A percentile compares a stretch with the other conserved stretches of the same genome.
phyloP scores from a whole-genome alignment of 2,797 vertebrate genomes.

The Lutjanus campechanus region DNA sequence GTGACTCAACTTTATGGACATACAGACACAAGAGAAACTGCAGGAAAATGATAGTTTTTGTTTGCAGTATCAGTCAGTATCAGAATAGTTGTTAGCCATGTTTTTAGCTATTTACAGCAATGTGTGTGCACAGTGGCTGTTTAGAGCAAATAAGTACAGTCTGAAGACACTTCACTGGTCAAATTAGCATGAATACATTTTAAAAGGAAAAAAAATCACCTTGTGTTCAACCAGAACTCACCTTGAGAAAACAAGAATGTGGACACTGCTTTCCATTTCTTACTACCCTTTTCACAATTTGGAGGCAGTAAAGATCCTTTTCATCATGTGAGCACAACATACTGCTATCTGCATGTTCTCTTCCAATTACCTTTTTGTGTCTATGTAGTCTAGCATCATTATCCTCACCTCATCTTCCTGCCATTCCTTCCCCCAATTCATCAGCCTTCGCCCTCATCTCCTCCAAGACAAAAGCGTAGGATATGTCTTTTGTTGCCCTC shows the following conservation, averaged over 20 bases:
- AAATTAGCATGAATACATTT: not conserved
- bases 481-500: slow-evolving; percentile 52
- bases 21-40: not conserved
- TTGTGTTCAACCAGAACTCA: not conserved
- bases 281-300: not conserved
- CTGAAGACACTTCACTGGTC: not conserved
- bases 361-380: slow-evolving; percentile 10
- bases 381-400: slow-evolving; percentile 51
- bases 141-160: not conserved
- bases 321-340: not conserved
- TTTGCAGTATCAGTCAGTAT: not conserved
- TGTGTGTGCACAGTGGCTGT: not conserved
- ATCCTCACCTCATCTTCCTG: slow-evolving; percentile 45
- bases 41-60: not conserved
- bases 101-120: not conserved
- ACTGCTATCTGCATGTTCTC: not conserved
- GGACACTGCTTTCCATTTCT: not conserved
- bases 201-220: not conserved
- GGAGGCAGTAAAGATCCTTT: not conserved
- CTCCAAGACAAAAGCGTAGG: slow-evolving; percentile 17
- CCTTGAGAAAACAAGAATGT: not conserved
- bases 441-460: slow-evolving; percentile 3
- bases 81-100: not conserved
- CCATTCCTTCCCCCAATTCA: not conserved
- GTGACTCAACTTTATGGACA: not conserved